Evolutionary conservation across 2,888 invertebrate species (phyloP).

Genomic region (Automeris io): DNA sequence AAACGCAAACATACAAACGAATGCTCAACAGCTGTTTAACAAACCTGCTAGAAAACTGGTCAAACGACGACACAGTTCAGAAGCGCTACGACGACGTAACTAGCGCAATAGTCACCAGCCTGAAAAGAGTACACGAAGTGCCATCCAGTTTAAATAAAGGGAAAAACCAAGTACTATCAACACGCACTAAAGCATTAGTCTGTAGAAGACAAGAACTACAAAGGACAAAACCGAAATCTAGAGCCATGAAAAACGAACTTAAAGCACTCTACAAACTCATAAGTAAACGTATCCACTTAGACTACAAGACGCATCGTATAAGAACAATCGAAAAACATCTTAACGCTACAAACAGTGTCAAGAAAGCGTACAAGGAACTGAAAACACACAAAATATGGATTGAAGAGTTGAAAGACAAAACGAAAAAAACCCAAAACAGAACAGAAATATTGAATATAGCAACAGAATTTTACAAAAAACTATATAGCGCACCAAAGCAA

Average conservation of each 20-base stretch:
- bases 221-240: neutral
- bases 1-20: no score
- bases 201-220: no score
- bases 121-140: no score
- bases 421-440: constrained; percentile 6
- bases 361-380: constrained; percentile 13
- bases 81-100: neutral
- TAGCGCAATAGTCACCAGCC: no score
- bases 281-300: constrained; percentile 9
- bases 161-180: neutral
- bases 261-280: constrained; percentile 12
- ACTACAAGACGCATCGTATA: constrained; percentile 9
- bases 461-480: constrained; percentile 15
- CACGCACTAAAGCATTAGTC: neutral
- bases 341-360: constrained; percentile 4
- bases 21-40: no score
- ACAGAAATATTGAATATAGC: constrained; percentile 15
- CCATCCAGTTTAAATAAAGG: neutral
- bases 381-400: constrained; percentile 12
- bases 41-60: no score
- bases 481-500: constrained; percentile 10
- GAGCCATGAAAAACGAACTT: constrained; percentile 8
- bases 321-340: constrained; percentile 10
- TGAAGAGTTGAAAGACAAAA: constrained; percentile 9
- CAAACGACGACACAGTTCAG: neutral